Evolutionary conservation across 2,888 invertebrate species (phyloP), one percentile per base, ranked within the genome.

Genomic region (Phania funesta): DNA sequence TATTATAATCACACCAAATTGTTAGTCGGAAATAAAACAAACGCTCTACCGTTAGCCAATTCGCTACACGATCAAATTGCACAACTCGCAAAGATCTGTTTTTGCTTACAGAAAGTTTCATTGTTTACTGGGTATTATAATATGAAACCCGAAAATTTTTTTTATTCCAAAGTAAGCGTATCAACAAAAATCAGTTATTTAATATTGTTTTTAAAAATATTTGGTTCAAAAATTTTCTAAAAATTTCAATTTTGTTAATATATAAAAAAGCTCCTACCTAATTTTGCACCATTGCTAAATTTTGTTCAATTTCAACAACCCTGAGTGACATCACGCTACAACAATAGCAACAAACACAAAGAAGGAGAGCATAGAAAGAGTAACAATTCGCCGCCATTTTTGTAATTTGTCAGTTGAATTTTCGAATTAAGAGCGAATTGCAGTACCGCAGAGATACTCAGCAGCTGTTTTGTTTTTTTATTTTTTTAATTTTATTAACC

Each of bases 351-450:
- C 11, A 67, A 73, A 52, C 18, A 38, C 46, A 70, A 67, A 26
- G 13, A 56, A 18, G 64, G 32, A 82, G 74, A 75, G 22, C 35
- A 70, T n/a, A 35, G 1, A 41, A 46, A 78, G 32, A 78, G 20
- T 18, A 35, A 58, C n/a, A 83, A 83, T 74, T 80, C 82, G 79
- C 75, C 83, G 81, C 71, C 52, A 64, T 68, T 77, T 76, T 64
- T 64, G 73, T 70, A 73, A 73, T 44, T 84, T 85, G 85, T 83
- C 85, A 84, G 85, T 85, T 85, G 84, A 70, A 58, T 78, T 78
- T 85, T 85, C 84, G 84, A 85, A 85, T 84, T 68, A 68, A 58
- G 48, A 83, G 84, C 84, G 85, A 85, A 83, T 84, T 84, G 65
- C 68, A 41, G 65, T 62, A 44, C 75, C 80, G 64, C 75, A 68